phyloP scores from a whole-genome alignment of 2,888 invertebrate genomes.

The Chalcis sispes region DNA sequence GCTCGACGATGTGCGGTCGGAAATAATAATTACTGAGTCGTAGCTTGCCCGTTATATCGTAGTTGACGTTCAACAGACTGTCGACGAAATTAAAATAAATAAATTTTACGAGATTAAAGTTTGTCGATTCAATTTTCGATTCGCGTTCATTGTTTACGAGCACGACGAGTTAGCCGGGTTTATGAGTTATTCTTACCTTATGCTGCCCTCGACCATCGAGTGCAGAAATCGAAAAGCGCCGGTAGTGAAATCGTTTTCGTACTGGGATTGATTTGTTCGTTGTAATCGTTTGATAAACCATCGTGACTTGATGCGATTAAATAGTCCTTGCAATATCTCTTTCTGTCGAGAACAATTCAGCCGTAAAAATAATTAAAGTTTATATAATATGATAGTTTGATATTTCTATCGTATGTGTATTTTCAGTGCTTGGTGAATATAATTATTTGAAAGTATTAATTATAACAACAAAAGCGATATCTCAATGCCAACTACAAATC shows the following conservation, averaged over 20 bases:
- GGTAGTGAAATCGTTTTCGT: slow-evolving; percentile 81
- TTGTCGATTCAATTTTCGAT: background rate
- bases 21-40: slow-evolving; percentile 80
- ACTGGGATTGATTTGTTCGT: slow-evolving; percentile 78
- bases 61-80: slow-evolving; percentile 51
- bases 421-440: no score
- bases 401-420: no score
- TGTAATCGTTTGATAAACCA: slow-evolving; percentile 73
- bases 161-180: background rate
- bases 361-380: no score
- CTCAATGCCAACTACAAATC: no score
- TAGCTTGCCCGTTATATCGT: slow-evolving; percentile 42
- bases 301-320: background rate
- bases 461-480: no score
- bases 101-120: no score
- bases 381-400: no score
- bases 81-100: background rate
- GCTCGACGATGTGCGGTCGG: slow-evolving; percentile 78
- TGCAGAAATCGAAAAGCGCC: slow-evolving; percentile 83
- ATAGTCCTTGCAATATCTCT: slow-evolving; percentile 27
- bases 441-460: no score
- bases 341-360: no score
- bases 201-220: slow-evolving; percentile 78
- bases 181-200: slow-evolving; percentile 67
- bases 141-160: background rate